Evolutionary conservation across 2,113 vertebrate species (phyloP).

Genomic region (Cichladusa arquata): DNA sequence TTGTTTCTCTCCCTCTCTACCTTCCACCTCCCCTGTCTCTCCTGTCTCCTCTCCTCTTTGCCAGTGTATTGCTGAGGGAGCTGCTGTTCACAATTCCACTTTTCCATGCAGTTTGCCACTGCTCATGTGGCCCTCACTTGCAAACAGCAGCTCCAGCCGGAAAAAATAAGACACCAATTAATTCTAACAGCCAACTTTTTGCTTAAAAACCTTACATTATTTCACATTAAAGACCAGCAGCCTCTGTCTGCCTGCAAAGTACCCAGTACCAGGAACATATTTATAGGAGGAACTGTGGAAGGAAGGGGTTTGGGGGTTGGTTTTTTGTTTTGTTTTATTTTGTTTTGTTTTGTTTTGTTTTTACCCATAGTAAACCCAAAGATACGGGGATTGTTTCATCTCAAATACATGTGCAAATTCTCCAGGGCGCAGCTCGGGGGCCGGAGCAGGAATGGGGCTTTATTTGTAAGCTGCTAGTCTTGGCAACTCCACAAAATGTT

Average conservation of each 20-base stretch:
- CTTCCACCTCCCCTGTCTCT: not conserved
- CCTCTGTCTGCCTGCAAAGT: not conserved
- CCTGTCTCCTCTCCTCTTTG: constrained; percentile 15
- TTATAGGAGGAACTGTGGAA: not conserved
- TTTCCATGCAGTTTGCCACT: not conserved
- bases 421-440: constrained; percentile 46
- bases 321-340: not conserved
- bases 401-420: constrained; percentile 45
- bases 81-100: not conserved
- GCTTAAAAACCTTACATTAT: constrained; percentile 1
- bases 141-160: constrained; percentile 20
- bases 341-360: not conserved
- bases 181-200: constrained; percentile 14
- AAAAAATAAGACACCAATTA: constrained; percentile 41
- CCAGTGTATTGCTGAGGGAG: not conserved
- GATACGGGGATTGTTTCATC: constrained; percentile 28
- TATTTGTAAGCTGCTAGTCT: constrained; percentile 60
- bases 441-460: constrained; percentile 13
- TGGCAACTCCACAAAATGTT: constrained; percentile 15
- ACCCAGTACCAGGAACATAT: not conserved
- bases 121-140: not conserved
- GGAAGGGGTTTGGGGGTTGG: not conserved
- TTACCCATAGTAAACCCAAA: not conserved
- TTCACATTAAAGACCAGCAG: not conserved
- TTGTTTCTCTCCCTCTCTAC: not conserved